phyloP scores from a whole-genome alignment of 1,140 invertebrate species.

The Contarinia nasturtii region DNA sequence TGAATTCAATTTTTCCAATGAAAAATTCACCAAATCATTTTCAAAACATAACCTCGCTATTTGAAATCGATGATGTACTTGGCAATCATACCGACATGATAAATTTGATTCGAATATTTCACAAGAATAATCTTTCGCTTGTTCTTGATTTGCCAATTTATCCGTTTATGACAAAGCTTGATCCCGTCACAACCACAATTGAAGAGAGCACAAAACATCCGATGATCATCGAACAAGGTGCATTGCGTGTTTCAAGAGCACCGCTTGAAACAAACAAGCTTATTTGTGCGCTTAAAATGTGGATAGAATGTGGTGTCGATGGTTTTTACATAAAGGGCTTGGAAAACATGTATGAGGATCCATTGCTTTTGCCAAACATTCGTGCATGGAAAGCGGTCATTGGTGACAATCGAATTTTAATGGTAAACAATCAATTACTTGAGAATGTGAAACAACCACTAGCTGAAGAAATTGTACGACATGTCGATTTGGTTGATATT shows the following conservation, averaged over 20 bases:
- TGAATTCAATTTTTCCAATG: slow-evolving; percentile 56
- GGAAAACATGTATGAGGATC: slow-evolving; percentile 27
- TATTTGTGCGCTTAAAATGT: slow-evolving; percentile 37
- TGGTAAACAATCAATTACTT: slow-evolving; percentile 39
- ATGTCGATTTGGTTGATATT: slow-evolving; percentile 51
- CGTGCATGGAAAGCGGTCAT: slow-evolving; percentile 44
- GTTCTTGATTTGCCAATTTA: slow-evolving; percentile 53
- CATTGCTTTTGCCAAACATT: slow-evolving; percentile 27
- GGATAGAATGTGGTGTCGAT: slow-evolving; percentile 45
- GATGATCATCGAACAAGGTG: neutral
- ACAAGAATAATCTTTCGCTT: slow-evolving; percentile 45
- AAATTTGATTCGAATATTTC: slow-evolving; percentile 34
- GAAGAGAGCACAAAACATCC: neutral
- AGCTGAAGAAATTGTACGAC: slow-evolving; percentile 32
- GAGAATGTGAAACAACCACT: slow-evolving; percentile 21
- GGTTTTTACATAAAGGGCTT: slow-evolving; percentile 64
- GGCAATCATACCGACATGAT: slow-evolving; percentile 54
- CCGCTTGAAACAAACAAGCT: neutral
- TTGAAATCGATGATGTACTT: slow-evolving; percentile 36
- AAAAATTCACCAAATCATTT: slow-evolving; percentile 49
- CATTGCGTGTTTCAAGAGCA: neutral
- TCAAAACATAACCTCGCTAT: slow-evolving; percentile 38
- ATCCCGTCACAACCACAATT: neutral
- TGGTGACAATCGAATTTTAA: slow-evolving; percentile 37
- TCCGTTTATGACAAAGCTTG: slow-evolving; percentile 7